A percentile compares a stretch with the other conserved stretches of the same genome.
Conservation (phyloP, 2,888 invertebrate species). For the Xylophagus ater region DNA sequence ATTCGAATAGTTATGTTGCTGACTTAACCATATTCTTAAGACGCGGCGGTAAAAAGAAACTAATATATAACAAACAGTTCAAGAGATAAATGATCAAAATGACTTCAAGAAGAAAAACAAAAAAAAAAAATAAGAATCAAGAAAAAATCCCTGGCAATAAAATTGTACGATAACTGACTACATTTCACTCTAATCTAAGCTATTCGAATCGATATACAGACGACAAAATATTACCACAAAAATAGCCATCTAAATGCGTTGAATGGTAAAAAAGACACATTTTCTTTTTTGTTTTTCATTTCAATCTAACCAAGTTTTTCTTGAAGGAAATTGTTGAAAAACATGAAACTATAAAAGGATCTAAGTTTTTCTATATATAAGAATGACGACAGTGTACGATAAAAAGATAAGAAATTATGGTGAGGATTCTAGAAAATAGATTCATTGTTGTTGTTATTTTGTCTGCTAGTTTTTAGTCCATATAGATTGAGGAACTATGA, state of each 20-base stretch:
- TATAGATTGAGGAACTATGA: too few species aligned
- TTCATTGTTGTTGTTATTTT: too few species aligned
- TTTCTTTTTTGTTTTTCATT: neutral
- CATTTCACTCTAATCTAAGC: neutral
- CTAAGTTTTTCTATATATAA: neutral
- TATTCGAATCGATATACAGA: neutral
- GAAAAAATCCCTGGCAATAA: neutral
- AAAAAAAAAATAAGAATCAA: too few species aligned
- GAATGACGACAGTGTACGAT: neutral
- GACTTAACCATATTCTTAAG: too few species aligned
- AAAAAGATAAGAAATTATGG: too few species aligned
- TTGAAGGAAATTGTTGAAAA: neutral
- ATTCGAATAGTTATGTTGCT: too few species aligned
- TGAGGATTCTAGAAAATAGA: too few species aligned
- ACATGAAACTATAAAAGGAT: neutral
- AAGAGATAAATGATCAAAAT: too few species aligned
- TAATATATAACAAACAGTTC: too few species aligned
- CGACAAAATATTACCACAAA: neutral
- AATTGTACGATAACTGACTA: neutral
- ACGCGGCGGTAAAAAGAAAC: too few species aligned
- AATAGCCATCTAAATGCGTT: slow-evolving; percentile 1
- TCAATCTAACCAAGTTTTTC: neutral
- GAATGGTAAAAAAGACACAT: neutral
- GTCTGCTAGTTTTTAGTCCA: too few species aligned
- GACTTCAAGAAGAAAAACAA: too few species aligned